Base-by-base conservation (phyloP, 2,797 vertebrate species). In the Menidia menidia region DNA sequence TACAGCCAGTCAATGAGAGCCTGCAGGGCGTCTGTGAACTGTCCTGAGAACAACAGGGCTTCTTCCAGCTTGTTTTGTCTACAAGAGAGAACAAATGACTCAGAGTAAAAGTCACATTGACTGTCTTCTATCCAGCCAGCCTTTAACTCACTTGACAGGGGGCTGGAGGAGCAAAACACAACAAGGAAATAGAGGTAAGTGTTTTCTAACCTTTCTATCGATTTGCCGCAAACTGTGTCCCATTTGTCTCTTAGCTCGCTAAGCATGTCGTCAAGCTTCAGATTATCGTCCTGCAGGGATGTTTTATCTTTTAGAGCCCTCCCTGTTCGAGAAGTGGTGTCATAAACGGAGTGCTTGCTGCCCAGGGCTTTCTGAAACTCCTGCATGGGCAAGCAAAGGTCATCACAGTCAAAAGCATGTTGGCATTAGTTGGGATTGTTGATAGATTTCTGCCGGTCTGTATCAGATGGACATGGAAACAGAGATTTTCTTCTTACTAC, bases 31-130 rank as follows among this genome's bases (percentile, higher is more conserved):
- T 99, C 98, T 55, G 96, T 98, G 91, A 99, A 99, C 82, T 99
- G 98, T 45, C 98, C 98, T 0, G 98, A 99, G 92, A 99, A 99
- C 60, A 99, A 60, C 60, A 99, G 89, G 14, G 98, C 98, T 90
- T 99, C 98, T 83, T 99, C 98, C 71, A 99, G 81, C 84, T 99
- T 99, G 92, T 99, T 99, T 94, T 99, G 98, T 80, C 98, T 99
- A 83, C 6, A 64, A 48, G 57, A 56, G n/a, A 79, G 33, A 59
- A 86, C 19, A 68, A 60, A 67, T 71, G 18, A 64, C 30, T 55
- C 16, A 56, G 4, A 48, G 9, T 30, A 14, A 75, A 48, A 53
- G 51, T 4, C 16, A 35, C 50, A 39, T 7, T 39, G 7, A 39
- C 35, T 39, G 35, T 39, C 10, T 19, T 62, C 31, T 18, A n/a